Evolutionary conservation across 1,140 invertebrate genomes (phyloP), one percentile per base, ranked within the genome.

Genomic region (Oscheius sp.): DNA sequence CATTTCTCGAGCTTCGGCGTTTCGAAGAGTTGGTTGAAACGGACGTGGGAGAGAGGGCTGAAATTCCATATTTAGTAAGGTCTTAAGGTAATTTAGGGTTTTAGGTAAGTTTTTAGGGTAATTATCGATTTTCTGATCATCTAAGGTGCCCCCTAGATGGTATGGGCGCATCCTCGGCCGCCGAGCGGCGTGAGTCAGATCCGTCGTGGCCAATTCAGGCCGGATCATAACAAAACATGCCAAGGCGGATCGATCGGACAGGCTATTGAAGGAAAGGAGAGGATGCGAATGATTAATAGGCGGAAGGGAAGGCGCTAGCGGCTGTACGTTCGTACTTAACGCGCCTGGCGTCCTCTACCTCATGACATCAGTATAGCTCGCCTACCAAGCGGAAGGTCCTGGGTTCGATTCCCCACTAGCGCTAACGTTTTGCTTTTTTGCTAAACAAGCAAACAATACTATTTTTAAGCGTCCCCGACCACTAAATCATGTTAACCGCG

Each of bases 1-100:
- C 82, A 83, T 45, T 77, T 75, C 29, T 83, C 82, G 1, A 83
- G 78, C 23, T 79, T 82, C n/a, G 82, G 82, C 13, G 81, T 73
- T 45, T 83, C 82, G n/a, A 42, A 73, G 0, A 84, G 49, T 20
- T 68, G 79, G 36, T 70, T 76, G 74, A 83, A 84, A 26, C 82
- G 82, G 46, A 72, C 73, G n/a, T 65, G 49, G 28, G 58, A 46
- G 10, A 72, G 68, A 13, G 81, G 79, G 35, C 81, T 82, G 68
- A 76, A 81, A 78, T 36, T 32, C 20, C 2, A 58, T n/a, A 52
- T 38, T 28, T 49, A 13, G 28, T 42, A 42, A 10, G 38, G 7
- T 42, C 38, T n/a, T n/a, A 42, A 42, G 38, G 7, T 42, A 7
- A 10, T 42, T 42, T 10, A 42, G 10, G 10, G n/a, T n/a, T 10